Evolutionary conservation across 2,113 vertebrate species (phyloP).

Genomic region (Enhydra lutris): DNA sequence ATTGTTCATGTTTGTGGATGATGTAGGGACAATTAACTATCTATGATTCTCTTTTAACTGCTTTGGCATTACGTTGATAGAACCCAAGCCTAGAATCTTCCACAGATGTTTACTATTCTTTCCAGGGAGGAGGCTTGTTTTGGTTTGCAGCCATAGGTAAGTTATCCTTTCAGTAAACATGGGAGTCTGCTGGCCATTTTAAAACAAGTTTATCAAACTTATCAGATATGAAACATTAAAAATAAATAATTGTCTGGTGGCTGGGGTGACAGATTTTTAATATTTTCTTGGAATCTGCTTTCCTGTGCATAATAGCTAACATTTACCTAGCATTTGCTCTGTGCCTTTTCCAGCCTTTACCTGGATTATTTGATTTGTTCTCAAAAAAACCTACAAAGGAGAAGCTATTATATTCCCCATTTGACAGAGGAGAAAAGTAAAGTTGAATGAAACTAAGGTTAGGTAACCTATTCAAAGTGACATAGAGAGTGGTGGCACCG

Average conservation of each 20-base stretch:
- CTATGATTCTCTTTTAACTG: not conserved
- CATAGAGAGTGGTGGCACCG: not conserved
- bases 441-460: not conserved
- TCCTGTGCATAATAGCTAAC: not conserved
- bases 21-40: not conserved
- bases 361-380: not conserved
- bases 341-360: not conserved
- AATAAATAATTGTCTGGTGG: not conserved
- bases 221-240: conserved; percentile 8
- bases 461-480: not conserved
- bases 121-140: not conserved
- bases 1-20: not conserved
- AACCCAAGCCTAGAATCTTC: not conserved
- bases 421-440: not conserved
- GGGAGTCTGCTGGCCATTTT: not conserved
- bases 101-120: not conserved
- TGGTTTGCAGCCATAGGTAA: not conserved
- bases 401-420: not conserved
- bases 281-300: not conserved
- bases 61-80: not conserved
- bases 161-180: not conserved
- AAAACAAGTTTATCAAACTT: not conserved
- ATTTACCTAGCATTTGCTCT: not conserved
- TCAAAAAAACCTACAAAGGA: not conserved
- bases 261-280: not conserved